Conservation (phyloP, 2,113 vertebrate species). For the Crypturellus undulatus region DNA sequence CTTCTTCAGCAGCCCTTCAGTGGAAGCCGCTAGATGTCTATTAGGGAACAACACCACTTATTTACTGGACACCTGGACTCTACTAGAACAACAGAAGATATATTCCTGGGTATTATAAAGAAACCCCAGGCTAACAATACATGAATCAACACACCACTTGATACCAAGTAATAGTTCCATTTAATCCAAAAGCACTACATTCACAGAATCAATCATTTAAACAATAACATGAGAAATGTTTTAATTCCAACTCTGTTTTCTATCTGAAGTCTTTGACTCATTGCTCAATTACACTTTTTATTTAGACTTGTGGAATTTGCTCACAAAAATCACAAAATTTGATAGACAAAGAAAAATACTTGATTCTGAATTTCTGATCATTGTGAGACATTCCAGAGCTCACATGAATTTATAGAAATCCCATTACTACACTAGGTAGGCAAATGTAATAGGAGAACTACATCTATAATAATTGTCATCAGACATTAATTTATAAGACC, state of each 20-base stretch:
- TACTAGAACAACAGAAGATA: not conserved
- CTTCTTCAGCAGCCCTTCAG: not conserved
- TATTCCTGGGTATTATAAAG: not conserved
- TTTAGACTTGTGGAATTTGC: not conserved
- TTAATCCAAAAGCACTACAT: not conserved
- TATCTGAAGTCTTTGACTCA: not conserved
- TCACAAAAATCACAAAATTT: not conserved
- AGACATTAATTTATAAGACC: not conserved
- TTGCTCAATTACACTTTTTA: not conserved
- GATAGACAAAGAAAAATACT: not conserved
- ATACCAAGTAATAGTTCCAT: not conserved
- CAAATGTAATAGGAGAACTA: not conserved
- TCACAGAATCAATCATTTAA: not conserved
- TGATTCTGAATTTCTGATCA: not conserved
- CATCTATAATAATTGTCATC: not conserved
- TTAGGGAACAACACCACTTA: not conserved
- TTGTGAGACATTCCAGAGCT: not conserved
- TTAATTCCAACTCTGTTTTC: not conserved
- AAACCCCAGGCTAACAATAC: not conserved
- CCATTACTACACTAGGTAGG: accelerated
- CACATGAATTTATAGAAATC: not conserved
- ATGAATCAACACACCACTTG: not conserved
- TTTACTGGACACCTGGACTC: not conserved
- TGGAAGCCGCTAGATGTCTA: not conserved
- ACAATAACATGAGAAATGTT: not conserved